Percentiles rank a stretch among this genome's conserved stretches.
Conservation (phyloP, 1,140 invertebrate species). For the Mylabris phalerata region DNA sequence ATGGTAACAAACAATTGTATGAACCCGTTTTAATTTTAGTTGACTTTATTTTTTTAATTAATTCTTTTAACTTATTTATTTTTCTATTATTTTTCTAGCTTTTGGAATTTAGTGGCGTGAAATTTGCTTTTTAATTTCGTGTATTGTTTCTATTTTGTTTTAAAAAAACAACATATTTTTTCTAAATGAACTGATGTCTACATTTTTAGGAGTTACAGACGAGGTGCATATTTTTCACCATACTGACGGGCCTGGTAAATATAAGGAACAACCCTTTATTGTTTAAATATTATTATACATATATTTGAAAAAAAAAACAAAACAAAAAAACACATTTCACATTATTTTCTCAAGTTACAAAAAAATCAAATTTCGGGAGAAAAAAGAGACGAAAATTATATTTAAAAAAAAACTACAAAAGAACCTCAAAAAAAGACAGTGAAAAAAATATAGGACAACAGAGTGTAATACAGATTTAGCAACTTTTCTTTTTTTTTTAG, state of each 20-base stretch:
- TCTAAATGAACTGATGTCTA: constrained; percentile 34
- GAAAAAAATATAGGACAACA: constrained; percentile 10
- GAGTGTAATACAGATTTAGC: background rate
- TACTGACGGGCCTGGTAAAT: constrained; percentile 33
- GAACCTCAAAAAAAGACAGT: background rate
- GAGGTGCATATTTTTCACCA: constrained; percentile 39
- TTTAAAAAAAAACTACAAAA: constrained; percentile 5
- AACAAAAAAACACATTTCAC: background rate
- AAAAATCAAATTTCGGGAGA: constrained; percentile 19
- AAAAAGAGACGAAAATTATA: constrained; percentile 14
- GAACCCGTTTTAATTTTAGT: too few species aligned
- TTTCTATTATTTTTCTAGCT: constrained; percentile 14
- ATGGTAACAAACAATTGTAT: too few species aligned
- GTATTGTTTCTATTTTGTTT: constrained; percentile 33
- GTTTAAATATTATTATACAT: constrained; percentile 9
- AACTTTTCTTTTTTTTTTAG: too few species aligned
- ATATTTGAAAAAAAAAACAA: constrained; percentile 14
- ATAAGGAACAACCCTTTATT: constrained; percentile 12
- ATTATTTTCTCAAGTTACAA: constrained; percentile 11
- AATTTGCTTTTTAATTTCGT: constrained; percentile 6
- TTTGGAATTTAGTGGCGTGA: constrained; percentile 10
- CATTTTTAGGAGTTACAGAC: constrained; percentile 41
- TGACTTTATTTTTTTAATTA: too few species aligned
- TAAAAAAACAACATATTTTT: background rate
- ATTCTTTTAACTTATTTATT: too few species aligned